phyloP scores from a whole-genome alignment of 1,140 invertebrate species.

The Pemphigus obesinymphae region DNA sequence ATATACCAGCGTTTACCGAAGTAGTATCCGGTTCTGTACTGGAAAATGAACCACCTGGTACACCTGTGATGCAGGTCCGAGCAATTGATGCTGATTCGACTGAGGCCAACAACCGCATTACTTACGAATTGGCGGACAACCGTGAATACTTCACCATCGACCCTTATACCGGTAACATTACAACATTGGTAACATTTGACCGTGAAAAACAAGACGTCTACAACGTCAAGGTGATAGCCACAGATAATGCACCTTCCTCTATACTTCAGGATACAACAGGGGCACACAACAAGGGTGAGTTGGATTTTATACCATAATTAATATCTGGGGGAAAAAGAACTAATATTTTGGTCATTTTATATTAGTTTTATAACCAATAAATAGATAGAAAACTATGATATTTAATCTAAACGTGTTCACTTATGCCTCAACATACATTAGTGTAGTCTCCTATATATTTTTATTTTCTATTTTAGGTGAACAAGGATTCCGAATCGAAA shows the following conservation, averaged over 20 bases:
- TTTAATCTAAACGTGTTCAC: too few species aligned
- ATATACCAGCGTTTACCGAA: constrained; percentile 77
- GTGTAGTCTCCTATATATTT: too few species aligned
- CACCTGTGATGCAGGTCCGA: constrained; percentile 76
- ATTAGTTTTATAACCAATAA: too few species aligned
- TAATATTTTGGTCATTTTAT: too few species aligned
- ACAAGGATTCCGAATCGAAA: constrained; percentile 76
- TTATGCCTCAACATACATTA: too few species aligned
- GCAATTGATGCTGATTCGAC: constrained; percentile 84
- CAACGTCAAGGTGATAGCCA: constrained; percentile 76
- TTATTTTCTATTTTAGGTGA: constrained; percentile 51
- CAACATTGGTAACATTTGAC: constrained; percentile 70
- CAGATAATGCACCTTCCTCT: constrained; percentile 81
- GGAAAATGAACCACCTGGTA: constrained; percentile 75
- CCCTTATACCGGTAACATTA: constrained; percentile 75
- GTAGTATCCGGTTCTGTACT: constrained; percentile 66
- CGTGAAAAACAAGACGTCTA: constrained; percentile 73
- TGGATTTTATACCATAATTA: too few species aligned
- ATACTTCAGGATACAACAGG: constrained; percentile 58
- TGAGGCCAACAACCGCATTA: constrained; percentile 69
- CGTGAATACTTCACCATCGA: constrained; percentile 73
- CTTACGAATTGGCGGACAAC: constrained; percentile 67
- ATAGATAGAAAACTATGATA: too few species aligned
- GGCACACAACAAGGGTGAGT: constrained; percentile 60
- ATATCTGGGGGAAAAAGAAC: too few species aligned